Conservation (phyloP, 2,888 invertebrate genomes). For the Pyrocoelia pectoralis region DNA sequence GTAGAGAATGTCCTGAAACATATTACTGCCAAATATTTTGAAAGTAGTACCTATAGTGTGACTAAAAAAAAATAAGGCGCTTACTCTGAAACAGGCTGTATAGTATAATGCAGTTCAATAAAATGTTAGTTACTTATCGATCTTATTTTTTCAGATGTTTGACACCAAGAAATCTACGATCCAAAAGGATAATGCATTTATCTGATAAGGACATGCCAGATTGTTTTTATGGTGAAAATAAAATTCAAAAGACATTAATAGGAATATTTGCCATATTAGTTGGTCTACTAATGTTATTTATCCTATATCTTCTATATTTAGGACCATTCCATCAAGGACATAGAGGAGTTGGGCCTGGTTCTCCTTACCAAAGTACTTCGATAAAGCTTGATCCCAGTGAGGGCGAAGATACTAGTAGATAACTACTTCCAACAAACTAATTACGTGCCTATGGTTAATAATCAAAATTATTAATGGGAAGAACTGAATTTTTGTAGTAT, state of each 20-base stretch:
- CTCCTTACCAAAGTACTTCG: slow-evolving; percentile 48
- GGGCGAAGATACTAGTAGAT: slow-evolving; percentile 10
- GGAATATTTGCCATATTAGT: slow-evolving; percentile 47
- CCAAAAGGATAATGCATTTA: slow-evolving; percentile 47
- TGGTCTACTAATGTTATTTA: slow-evolving; percentile 47
- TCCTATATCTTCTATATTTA: slow-evolving; percentile 52
- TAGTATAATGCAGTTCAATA: no score
- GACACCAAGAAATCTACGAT: slow-evolving; percentile 44
- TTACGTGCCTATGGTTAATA: neutral
- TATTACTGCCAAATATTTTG: no score
- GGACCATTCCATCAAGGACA: slow-evolving; percentile 37
- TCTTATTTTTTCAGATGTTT: slow-evolving; percentile 52
- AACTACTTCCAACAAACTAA: neutral
- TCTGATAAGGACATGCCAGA: slow-evolving; percentile 47
- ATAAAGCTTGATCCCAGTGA: slow-evolving; percentile 18
- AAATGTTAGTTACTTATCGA: no score
- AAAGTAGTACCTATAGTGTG: no score
- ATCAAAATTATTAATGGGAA: no score
- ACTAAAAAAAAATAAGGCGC: no score
- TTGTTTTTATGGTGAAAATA: slow-evolving; percentile 48
- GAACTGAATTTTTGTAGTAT: no score
- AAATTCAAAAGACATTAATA: slow-evolving; percentile 51
- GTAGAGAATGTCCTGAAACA: no score
- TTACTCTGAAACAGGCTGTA: no score
- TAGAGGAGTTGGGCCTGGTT: slow-evolving; percentile 48